A percentile compares a stretch with the other conserved stretches of the same genome.
phyloP scores from a whole-genome alignment of 2,888 invertebrate genomes.

The Mesorhabditis spiculigera region DNA sequence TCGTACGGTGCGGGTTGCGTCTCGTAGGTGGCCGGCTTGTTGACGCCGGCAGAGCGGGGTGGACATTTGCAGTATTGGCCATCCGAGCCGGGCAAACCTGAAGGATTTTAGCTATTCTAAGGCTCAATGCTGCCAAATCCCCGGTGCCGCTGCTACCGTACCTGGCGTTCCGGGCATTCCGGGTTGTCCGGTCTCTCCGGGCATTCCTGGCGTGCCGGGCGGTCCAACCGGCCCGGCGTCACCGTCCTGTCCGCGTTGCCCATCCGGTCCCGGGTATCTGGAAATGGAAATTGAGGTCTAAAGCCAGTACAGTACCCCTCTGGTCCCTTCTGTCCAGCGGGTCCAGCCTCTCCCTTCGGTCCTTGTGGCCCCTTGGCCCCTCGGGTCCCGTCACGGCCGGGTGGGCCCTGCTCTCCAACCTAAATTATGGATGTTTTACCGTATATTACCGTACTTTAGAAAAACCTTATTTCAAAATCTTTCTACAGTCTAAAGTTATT shows the following conservation, averaged over 20 bases:
- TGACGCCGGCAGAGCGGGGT: conserved; percentile 34
- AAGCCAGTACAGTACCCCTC: conserved; percentile 19
- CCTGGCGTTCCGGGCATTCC: conserved; percentile 42
- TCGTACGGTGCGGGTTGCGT: conserved; percentile 16
- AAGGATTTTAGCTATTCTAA: neutral
- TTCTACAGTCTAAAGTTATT: too few species aligned
- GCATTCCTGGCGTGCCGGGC: conserved; percentile 41
- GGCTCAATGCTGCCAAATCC: too few species aligned
- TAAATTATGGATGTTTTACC: neutral
- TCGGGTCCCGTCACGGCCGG: conserved; percentile 23
- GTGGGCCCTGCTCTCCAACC: conserved; percentile 14
- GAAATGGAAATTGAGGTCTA: neutral
- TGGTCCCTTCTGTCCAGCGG: conserved; percentile 46
- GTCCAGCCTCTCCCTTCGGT: conserved; percentile 43
- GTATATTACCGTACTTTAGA: too few species aligned
- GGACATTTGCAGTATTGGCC: conserved; percentile 45
- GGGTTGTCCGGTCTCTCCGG: conserved; percentile 40
- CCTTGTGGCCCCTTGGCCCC: conserved; percentile 46
- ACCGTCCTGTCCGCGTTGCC: conserved; percentile 37
- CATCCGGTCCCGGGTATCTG: conserved; percentile 41
- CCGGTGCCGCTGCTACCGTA: neutral
- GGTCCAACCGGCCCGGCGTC: conserved; percentile 42
- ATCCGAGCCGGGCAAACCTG: conserved; percentile 25
- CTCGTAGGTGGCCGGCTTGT: conserved; percentile 22
- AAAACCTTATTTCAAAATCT: too few species aligned